phyloP scores from a whole-genome alignment of 1,140 invertebrate genomes.

The Tetragonula clypearis region DNA sequence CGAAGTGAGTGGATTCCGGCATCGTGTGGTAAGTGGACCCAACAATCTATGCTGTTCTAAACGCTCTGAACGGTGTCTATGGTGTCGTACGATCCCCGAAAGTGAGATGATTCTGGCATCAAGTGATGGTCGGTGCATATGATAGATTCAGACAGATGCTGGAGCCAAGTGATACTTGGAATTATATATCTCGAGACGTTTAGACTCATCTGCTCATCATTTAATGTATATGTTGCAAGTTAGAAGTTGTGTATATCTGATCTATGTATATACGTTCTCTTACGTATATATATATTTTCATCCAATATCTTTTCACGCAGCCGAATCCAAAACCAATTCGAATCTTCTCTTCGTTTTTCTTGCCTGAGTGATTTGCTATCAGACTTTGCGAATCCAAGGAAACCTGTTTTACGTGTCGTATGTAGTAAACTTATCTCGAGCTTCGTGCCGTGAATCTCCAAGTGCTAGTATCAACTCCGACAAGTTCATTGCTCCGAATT shows the following conservation, averaged over 20 bases:
- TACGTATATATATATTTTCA: not conserved
- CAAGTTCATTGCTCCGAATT: not conserved
- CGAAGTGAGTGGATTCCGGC: not conserved
- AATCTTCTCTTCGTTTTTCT: not conserved
- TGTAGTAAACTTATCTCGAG: not conserved
- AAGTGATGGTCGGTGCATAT: not conserved
- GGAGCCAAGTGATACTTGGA: not conserved
- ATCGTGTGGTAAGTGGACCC: not conserved
- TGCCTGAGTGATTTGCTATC: not conserved
- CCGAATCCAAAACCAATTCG: not conserved
- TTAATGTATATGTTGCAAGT: not conserved
- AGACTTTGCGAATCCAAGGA: not conserved
- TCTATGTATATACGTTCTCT: not conserved
- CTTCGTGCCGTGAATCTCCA: not conserved
- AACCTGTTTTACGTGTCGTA: not conserved
- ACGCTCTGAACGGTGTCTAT: not conserved
- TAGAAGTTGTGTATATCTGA: no score
- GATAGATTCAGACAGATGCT: not conserved
- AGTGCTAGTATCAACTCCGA: not conserved
- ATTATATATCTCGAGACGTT: not conserved
- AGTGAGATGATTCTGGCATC: not conserved
- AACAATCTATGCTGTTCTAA: not conserved
- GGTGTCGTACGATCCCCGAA: not conserved
- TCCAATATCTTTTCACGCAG: not conserved
- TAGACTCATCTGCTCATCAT: not conserved